Base-by-base conservation (phyloP, 1,140 invertebrate species). In the Branchinecta lynchi region DNA sequence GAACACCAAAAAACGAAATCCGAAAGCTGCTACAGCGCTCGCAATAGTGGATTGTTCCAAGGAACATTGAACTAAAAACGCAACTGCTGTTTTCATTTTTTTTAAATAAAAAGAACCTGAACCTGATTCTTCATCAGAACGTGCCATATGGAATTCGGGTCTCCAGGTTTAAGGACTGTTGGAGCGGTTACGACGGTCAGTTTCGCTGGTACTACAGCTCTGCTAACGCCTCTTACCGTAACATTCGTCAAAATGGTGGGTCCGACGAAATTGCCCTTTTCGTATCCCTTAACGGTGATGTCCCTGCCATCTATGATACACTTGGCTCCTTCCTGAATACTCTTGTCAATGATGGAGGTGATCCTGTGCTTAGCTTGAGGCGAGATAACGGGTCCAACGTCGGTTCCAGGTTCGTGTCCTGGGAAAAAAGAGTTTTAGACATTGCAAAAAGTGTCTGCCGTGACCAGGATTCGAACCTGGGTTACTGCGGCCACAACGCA, bases 231-330 rank as follows among this genome's bases (percentile, higher is more conserved):
- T 32, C 21, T 71, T 77, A 87, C 86, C 80, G 85, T 86, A 1
- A 98, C 96, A 75, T 92, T 84, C n/a, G 90, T 86, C 3, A 99
- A 79, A 71, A 99, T 86, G 5, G 96, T 98, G 0, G 96, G 94
- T 3, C 95, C 97, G 21, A 99, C 89, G 80, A 99, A 99, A 80
- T 99, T 99, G 70, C 97, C 97, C 44, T 93, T 91, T 76, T 96
- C 92, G 78, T 87, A 98, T 32, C 90, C 90, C 7, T 84, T 78
- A 3, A 99, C 93, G 67, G 81, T 84, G 70, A 96, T 77, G 68
- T 85, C 81, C 67, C 95, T 84, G 3, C 97, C 97, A 80, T 99
- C 97, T 8, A 99, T 81, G 9, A 87, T 77, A 32, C 95, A 80
- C 73, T 90, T 86, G 8, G 96, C 96, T 45, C 96, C 96, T 74